Percentiles rank a stretch among this genome's conserved stretches.
Evolutionary conservation across 1,140 invertebrate genomes (phyloP).

Genomic region (Drosophila baimaii): DNA sequence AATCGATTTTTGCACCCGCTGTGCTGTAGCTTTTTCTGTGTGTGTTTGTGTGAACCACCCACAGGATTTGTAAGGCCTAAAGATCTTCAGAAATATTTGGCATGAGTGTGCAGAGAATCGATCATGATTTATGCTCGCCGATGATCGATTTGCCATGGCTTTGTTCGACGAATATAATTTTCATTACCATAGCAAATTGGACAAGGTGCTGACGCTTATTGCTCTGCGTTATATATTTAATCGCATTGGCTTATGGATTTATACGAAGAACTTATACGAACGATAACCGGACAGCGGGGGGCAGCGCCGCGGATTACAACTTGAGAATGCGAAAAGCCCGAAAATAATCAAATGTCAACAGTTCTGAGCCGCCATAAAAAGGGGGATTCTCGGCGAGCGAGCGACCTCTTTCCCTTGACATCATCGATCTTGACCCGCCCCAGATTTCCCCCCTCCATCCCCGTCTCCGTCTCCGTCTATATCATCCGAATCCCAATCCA

Average conservation of each 20-base stretch:
- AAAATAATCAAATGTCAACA: slow-evolving; percentile 77
- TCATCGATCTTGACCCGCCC: slow-evolving; percentile 79
- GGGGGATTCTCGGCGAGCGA: slow-evolving; percentile 25
- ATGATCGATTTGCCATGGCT: slow-evolving; percentile 68
- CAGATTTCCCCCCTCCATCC: slow-evolving; percentile 46
- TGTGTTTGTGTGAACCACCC: slow-evolving; percentile 65
- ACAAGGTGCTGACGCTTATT: slow-evolving; percentile 83
- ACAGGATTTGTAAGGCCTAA: slow-evolving; percentile 59
- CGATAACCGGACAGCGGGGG: slow-evolving; percentile 48
- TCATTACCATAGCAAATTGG: slow-evolving; percentile 83
- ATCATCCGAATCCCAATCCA: slow-evolving; percentile 51
- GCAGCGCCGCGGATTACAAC: slow-evolving; percentile 47
- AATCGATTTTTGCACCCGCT: slow-evolving; percentile 79
- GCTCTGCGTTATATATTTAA: slow-evolving; percentile 62
- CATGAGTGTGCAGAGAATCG: slow-evolving; percentile 47
- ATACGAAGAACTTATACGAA: slow-evolving; percentile 19
- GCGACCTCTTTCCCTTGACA: slow-evolving; percentile 66
- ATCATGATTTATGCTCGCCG: slow-evolving; percentile 74
- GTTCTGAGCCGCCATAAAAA: slow-evolving; percentile 51
- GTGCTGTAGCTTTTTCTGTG: slow-evolving; percentile 45
- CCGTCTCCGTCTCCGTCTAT: slow-evolving; percentile 4
- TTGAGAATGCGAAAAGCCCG: slow-evolving; percentile 21
- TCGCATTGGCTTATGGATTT: slow-evolving; percentile 21
- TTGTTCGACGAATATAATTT: slow-evolving; percentile 74
- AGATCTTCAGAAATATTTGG: slow-evolving; percentile 18